Evolutionary conservation across 2,797 vertebrate species (phyloP).

Genomic region (Lates japonicus): DNA sequence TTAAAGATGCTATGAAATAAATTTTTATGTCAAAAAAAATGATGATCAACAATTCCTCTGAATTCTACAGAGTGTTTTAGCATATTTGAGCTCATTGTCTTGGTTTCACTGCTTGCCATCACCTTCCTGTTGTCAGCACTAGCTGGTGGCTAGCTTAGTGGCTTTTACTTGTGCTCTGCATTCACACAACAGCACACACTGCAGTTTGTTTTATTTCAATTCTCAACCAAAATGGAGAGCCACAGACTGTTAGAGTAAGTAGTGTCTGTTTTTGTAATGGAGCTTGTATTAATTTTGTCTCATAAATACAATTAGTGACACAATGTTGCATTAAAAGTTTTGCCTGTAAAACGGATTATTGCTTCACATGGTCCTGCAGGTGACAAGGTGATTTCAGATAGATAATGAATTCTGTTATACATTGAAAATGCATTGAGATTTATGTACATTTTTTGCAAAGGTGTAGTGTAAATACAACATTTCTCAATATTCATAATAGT

Average conservation of each 20-base stretch:
- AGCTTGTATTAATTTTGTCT: background rate
- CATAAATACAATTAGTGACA: background rate
- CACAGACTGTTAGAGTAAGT: conserved; percentile 31
- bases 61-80: background rate
- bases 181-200: background rate
- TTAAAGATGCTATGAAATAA: background rate
- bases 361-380: background rate
- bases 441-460: no score
- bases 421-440: background rate
- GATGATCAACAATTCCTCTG: background rate
- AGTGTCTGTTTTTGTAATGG: conserved; percentile 29
- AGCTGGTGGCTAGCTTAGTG: conserved; percentile 23
- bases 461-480: no score
- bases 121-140: no score
- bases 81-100: no score
- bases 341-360: background rate
- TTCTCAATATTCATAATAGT: no score
- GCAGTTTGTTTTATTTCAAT: conserved; percentile 40
- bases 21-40: background rate
- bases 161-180: conserved; percentile 46
- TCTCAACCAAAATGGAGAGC: conserved; percentile 33
- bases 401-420: no score
- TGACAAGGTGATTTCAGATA: no score
- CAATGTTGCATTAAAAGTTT: background rate
- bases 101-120: no score